These are phyloP conservation scores for Cepphus grylle DNA, from an alignment of 2,113 vertebrate species.

Conservation along the genomic window DNA sequence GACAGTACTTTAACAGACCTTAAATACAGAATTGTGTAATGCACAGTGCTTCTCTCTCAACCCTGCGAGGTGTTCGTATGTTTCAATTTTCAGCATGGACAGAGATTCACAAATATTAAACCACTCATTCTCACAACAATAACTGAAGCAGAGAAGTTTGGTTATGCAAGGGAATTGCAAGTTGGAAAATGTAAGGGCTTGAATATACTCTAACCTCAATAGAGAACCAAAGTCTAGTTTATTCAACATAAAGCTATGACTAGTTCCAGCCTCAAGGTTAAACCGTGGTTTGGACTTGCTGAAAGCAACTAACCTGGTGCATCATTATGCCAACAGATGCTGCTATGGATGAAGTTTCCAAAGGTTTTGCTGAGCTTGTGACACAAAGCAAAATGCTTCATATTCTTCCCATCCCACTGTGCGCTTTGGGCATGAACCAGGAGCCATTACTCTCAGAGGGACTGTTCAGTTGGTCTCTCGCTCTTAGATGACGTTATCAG, in stretches of 20 bases:
- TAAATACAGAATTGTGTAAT: neutral
- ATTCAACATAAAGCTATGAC: neutral
- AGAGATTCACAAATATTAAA: neutral
- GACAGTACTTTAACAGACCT: neutral
- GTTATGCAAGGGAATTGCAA: neutral
- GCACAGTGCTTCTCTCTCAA: neutral
- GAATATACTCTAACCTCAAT: neutral
- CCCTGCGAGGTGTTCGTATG: neutral
- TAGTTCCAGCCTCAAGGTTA: neutral
- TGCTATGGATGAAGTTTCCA: neutral
- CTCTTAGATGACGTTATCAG: neutral
- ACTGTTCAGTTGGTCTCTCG: neutral
- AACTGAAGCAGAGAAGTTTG: neutral
- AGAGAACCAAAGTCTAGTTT: neutral
- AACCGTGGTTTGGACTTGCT: neutral
- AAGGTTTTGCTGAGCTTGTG: neutral
- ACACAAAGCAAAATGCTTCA: neutral
- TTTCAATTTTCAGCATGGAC: neutral
- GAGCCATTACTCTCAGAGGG: neutral
- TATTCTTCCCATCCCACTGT: neutral
- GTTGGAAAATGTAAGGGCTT: neutral
- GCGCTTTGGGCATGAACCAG: neutral
- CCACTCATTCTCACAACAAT: neutral
- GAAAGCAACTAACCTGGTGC: neutral
- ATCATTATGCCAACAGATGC: neutral